These are phyloP conservation scores for Eristalis intricaria DNA, from an alignment of 2,888 invertebrate genomes.

Conservation along the genomic window DNA sequence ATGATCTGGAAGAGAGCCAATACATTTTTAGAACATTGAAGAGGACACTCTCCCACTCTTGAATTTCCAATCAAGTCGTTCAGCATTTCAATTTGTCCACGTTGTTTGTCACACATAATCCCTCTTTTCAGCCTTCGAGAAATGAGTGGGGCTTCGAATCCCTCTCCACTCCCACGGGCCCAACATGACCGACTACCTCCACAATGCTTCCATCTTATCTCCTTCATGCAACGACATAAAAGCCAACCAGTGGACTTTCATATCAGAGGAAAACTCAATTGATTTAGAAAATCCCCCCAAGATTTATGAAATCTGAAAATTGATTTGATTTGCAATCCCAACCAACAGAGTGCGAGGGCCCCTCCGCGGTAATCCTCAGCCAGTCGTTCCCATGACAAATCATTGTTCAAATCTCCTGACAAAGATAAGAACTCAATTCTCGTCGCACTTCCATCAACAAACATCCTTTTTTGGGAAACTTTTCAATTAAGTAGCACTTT, in stretches of 20 bases:
- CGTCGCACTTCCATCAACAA: background rate
- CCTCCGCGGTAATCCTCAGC: background rate
- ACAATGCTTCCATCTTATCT: background rate
- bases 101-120: background rate
- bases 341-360: background rate
- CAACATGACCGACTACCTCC: background rate
- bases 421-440: background rate
- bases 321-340: background rate
- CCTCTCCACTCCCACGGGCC: background rate
- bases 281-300: background rate
- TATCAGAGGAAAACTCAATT: background rate
- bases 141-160: background rate
- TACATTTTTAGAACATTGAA: too few species aligned
- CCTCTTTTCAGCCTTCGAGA: background rate
- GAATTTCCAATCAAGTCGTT: too few species aligned
- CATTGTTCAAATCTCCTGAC: background rate
- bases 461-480: background rate
- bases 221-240: background rate
- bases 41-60: too few species aligned
- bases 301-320: background rate
- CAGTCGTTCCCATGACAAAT: background rate
- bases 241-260: background rate
- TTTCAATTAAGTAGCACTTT: background rate
- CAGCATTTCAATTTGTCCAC: background rate
- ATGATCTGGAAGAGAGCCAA: too few species aligned